Evolutionary conservation across 2,797 vertebrate genomes (phyloP), one percentile per base, ranked within the genome.

Genomic region (Nannoperca obscura): DNA sequence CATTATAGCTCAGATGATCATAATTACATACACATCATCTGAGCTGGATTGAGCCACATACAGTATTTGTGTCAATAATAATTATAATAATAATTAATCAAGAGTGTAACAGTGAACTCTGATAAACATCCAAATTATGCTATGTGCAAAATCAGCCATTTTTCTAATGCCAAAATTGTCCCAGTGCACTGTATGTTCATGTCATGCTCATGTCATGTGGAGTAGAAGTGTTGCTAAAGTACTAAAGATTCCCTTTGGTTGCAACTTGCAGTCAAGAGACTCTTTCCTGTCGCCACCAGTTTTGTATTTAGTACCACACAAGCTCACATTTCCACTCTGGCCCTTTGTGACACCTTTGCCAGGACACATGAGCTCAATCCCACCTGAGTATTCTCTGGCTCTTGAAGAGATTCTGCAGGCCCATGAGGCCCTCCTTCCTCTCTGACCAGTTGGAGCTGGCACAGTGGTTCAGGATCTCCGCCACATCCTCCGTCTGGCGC

Each of bases 371-470:
- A 63, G 17, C 19, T 13, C 3, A 4, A 10, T 15, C 88, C 89
- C 61, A 98, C 97, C 97, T 99, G 82, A 98, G 94, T 1, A 96
- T 96, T 68, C 97, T 92, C 36, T 98, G 97, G 92, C 97, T 97
- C 92, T 97, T 98, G 72, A 99, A 92, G 36, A 98, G 95, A 74
- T 97, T 99, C 91, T 98, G 97, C 82, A 98, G 95, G 30, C 97
- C 97, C 76, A 98, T 94, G 52, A 98, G 95, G 0, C 98, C 98
- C 85, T 99, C 98, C 76, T 99, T 99, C 88, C 98, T 95, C 89
- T 99, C 98, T 0, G 98, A 98, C 98, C 98, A 99, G 94, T 99
- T 99, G 89, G 98, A 97, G 93, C 97, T 99, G 85, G 98, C 98
- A 13, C 98, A 99, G 93, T 99, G 98, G 93, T 99, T 99, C 53